These are phyloP conservation scores for Lanius collurio DNA, from an alignment of 2,113 vertebrate species.

Conservation along the genomic window DNA sequence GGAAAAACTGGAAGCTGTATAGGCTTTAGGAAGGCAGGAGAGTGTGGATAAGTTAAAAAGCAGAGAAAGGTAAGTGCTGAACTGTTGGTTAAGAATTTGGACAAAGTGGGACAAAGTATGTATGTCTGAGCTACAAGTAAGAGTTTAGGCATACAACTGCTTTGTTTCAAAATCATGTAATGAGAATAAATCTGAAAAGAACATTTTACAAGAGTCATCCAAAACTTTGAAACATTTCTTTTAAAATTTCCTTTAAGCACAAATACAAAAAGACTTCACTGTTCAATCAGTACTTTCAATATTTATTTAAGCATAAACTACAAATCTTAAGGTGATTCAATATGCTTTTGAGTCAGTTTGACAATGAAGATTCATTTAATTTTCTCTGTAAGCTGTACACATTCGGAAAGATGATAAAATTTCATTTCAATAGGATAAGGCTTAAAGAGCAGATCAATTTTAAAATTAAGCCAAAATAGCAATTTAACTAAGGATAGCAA, in stretches of 20 bases:
- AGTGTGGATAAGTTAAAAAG: not conserved
- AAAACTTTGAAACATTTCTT: not conserved
- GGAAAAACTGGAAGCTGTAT: not conserved
- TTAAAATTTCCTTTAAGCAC: not conserved
- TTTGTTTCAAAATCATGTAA: not conserved
- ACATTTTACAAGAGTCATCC: not conserved
- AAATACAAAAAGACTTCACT: not conserved
- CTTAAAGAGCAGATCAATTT: not conserved
- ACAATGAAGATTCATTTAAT: not conserved
- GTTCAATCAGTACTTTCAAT: not conserved
- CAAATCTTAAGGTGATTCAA: not conserved
- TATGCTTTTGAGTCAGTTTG: not conserved
- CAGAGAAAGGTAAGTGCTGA: not conserved
- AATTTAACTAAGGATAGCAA: not conserved
- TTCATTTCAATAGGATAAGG: not conserved
- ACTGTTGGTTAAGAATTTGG: not conserved
- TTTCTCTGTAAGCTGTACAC: not conserved
- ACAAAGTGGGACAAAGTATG: not conserved
- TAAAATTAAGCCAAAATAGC: not conserved
- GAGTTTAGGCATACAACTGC: not conserved
- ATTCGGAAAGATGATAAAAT: not conserved
- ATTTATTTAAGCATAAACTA: not conserved
- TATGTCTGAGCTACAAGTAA: not conserved
- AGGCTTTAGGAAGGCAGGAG: not conserved
- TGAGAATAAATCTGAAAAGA: not conserved